phyloP scores from a whole-genome alignment of 2,797 vertebrate species.

The Scolopax rusticola region DNA sequence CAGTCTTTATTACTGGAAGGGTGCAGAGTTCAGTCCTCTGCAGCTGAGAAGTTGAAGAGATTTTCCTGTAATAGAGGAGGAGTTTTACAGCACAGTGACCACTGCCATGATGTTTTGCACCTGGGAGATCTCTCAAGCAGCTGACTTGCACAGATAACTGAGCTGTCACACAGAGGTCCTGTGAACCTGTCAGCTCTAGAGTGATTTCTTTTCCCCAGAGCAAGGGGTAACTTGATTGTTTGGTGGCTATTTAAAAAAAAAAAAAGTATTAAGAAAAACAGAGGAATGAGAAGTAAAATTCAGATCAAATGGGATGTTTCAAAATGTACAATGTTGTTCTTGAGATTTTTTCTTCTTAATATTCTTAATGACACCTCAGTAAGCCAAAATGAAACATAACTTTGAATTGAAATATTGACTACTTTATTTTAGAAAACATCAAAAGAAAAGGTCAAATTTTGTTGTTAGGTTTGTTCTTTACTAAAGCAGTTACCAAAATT shows the following conservation, averaged over 20 bases:
- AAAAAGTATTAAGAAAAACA: neutral
- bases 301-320: neutral
- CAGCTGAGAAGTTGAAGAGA: neutral
- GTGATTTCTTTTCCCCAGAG: neutral
- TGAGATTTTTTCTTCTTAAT: neutral
- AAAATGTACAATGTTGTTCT: neutral
- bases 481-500: neutral
- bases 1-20: neutral
- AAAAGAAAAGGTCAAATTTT: neutral
- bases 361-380: neutral
- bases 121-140: neutral
- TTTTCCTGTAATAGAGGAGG: neutral
- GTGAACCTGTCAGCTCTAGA: neutral
- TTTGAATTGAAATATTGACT: neutral
- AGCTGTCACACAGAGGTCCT: neutral
- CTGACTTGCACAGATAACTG: neutral
- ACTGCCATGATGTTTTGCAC: neutral
- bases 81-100: neutral
- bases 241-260: neutral
- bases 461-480: neutral
- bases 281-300: neutral
- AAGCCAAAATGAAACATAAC: neutral
- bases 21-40: neutral
- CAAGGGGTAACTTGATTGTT: neutral
- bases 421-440: neutral